Percentiles rank a stretch among this genome's conserved stretches.
These are phyloP conservation scores for Drosophila lowei DNA, from an alignment of 1,140 invertebrate species.

Conservation along the genomic window DNA sequence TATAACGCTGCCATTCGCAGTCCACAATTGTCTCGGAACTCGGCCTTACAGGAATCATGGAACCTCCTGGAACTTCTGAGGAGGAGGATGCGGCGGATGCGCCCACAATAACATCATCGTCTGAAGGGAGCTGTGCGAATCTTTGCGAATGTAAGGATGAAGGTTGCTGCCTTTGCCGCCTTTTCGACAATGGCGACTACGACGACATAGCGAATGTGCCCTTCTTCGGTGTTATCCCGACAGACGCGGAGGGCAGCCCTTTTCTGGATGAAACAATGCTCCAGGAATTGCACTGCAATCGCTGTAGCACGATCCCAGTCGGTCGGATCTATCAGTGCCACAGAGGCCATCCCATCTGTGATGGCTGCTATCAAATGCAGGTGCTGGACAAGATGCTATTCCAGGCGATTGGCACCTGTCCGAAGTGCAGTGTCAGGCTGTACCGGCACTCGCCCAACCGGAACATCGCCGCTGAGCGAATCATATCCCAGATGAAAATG, in stretches of 20 bases:
- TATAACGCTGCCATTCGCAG: no score
- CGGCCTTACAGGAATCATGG: no score
- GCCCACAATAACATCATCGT: no score
- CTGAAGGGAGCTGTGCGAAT: no score
- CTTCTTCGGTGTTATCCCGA: background rate
- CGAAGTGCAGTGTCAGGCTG: slow-evolving; percentile 22
- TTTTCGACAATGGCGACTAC: background rate
- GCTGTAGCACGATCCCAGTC: slow-evolving; percentile 6
- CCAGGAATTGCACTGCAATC: slow-evolving; percentile 14
- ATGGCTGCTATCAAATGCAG: slow-evolving; percentile 44
- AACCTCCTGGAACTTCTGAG: no score
- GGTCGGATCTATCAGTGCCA: slow-evolving; percentile 22
- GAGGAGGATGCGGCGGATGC: no score
- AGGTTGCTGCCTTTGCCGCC: no score
- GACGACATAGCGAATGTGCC: slow-evolving; percentile 36
- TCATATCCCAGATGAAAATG: background rate
- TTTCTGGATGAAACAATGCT: background rate
- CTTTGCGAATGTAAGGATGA: no score
- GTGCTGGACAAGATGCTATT: slow-evolving; percentile 39
- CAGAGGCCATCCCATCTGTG: slow-evolving; percentile 30
- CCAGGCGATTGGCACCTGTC: slow-evolving; percentile 27
- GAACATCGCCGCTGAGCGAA: background rate
- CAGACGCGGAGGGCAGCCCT: no score
- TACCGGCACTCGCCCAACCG: slow-evolving; percentile 20
- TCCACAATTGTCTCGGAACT: no score